Evolutionary conservation across 23 tunicate species (phyloP).

Genomic region (Halocynthia aurantium): DNA sequence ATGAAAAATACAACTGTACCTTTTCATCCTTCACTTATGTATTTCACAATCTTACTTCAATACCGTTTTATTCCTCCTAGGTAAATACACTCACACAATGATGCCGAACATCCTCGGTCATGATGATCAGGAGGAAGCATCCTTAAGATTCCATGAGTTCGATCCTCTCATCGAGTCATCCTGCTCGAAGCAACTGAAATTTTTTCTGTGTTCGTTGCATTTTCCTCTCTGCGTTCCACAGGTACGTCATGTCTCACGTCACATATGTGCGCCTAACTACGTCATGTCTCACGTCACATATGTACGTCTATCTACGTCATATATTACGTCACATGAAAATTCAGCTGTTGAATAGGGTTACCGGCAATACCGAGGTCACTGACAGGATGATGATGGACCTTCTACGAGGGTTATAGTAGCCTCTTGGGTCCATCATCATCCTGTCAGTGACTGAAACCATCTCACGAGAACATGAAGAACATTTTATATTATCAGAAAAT

Average conservation of each 20-base stretch:
- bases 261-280: constrained; percentile 6
- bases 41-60: neutral
- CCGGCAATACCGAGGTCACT: too few relatives aligned
- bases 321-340: neutral
- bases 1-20: neutral
- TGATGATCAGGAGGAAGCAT: constrained; percentile 66
- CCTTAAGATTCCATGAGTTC: constrained; percentile 47
- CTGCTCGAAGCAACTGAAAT: constrained; percentile 55
- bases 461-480: too few relatives aligned
- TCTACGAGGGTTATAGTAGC: too few relatives aligned
- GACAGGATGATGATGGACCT: too few relatives aligned
- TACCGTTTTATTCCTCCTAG: neutral
- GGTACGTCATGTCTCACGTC: constrained; percentile 16
- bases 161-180: constrained; percentile 28
- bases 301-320: constrained; percentile 1
- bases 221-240: constrained; percentile 71
- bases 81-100: constrained; percentile 48
- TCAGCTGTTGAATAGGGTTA: too few relatives aligned
- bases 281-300: neutral
- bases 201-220: constrained; percentile 72
- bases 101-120: constrained; percentile 73
- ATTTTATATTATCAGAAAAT: too few relatives aligned
- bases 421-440: too few relatives aligned
- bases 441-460: too few relatives aligned
- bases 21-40: too few relatives aligned